phyloP scores from a whole-genome alignment of 1,140 invertebrate species.

The Rhyacophila brunnea region DNA sequence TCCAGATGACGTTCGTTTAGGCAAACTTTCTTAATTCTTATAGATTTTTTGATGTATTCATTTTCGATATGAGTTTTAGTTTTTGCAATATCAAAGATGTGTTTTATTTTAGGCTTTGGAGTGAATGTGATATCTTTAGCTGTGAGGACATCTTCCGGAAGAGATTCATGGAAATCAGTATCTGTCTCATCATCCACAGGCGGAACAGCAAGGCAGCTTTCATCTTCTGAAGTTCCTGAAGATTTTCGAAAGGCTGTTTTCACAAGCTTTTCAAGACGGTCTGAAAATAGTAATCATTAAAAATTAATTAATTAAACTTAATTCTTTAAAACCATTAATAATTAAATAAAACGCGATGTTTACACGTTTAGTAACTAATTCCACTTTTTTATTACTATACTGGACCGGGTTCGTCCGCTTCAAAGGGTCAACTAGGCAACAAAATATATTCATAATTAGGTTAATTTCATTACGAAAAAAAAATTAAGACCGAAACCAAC shows the following conservation, averaged over 20 bases:
- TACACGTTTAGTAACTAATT: too few relatives aligned
- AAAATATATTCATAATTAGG: too few relatives aligned
- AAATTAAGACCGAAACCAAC: too few relatives aligned
- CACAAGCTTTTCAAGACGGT: constrained; percentile 63
- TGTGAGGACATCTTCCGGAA: constrained; percentile 59
- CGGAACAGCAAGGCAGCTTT: constrained; percentile 42
- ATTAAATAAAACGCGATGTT: too few relatives aligned
- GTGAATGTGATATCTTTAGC: constrained; percentile 46
- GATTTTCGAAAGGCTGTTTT: constrained; percentile 60
- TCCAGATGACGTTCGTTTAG: constrained; percentile 13
- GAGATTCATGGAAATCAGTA: constrained; percentile 63
- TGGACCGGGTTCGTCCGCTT: too few relatives aligned
- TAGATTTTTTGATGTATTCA: constrained; percentile 2
- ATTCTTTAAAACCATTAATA: too few relatives aligned
- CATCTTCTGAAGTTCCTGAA: constrained; percentile 54
- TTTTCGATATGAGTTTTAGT: constrained; percentile 5
- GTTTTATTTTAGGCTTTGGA: constrained; percentile 15
- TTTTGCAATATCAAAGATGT: background rate
- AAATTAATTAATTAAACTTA: too few relatives aligned
- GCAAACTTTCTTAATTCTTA: background rate
- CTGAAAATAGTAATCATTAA: constrained; percentile 40
- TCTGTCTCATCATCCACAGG: constrained; percentile 61
- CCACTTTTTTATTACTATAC: too few relatives aligned
- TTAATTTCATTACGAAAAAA: too few relatives aligned
- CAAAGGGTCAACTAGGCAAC: too few relatives aligned